These are phyloP conservation scores for Agrilus planipennis DNA, from an alignment of 1,140 invertebrate species.

Conservation along the genomic window DNA sequence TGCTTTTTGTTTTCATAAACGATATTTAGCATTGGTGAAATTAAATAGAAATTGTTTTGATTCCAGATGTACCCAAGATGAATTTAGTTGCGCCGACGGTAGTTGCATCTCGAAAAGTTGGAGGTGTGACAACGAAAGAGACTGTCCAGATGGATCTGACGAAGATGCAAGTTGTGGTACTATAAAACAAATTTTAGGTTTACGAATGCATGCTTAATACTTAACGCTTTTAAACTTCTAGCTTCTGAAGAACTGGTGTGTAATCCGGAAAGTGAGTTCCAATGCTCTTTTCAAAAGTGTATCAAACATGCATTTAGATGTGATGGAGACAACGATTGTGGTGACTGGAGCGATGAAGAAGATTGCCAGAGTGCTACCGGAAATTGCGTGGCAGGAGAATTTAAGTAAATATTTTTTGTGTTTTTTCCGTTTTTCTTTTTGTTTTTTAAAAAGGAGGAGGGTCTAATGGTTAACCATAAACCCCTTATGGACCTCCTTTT, in stretches of 20 bases:
- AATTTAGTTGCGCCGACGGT: slow-evolving; percentile 44
- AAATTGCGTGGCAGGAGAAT: slow-evolving; percentile 46
- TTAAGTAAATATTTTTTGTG: slow-evolving; percentile 38
- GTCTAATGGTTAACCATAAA: too few species aligned
- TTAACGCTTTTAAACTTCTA: too few species aligned
- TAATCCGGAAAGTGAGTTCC: slow-evolving; percentile 57
- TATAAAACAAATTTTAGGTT: too few species aligned
- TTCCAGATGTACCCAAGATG: slow-evolving; percentile 48
- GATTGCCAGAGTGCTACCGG: slow-evolving; percentile 46
- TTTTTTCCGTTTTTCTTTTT: background rate
- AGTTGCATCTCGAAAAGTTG: slow-evolving; percentile 51
- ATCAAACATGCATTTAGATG: slow-evolving; percentile 64
- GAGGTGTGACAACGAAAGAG: slow-evolving; percentile 45
- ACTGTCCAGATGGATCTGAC: slow-evolving; percentile 50
- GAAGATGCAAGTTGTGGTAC: slow-evolving; percentile 48
- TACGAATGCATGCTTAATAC: too few species aligned
- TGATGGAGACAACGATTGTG: slow-evolving; percentile 82
- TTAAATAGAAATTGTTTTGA: too few species aligned
- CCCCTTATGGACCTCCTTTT: too few species aligned
- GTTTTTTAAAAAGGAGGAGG: background rate
- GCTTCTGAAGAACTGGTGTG: slow-evolving; percentile 44
- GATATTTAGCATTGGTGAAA: too few species aligned
- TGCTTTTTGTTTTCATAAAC: too few species aligned
- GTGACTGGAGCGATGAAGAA: slow-evolving; percentile 73
- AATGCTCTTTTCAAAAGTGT: slow-evolving; percentile 54